Conservation (phyloP, 2,797 vertebrate genomes). For the Psittacula derbiana region DNA sequence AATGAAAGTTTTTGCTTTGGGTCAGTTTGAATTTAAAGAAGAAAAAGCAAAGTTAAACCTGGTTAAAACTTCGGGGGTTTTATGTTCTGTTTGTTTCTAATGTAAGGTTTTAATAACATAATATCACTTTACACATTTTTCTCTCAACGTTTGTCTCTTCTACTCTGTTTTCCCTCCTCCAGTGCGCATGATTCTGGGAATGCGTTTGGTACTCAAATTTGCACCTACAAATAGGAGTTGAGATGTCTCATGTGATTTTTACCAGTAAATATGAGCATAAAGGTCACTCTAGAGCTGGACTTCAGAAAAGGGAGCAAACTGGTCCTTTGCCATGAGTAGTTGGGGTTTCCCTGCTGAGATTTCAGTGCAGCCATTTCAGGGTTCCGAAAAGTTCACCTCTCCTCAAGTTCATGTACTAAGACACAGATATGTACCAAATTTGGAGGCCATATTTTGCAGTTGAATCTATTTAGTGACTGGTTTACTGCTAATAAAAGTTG, state of each 20-base stretch:
- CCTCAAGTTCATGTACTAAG: neutral
- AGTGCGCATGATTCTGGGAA: neutral
- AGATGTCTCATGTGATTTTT: neutral
- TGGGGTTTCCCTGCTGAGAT: neutral
- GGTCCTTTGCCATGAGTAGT: neutral
- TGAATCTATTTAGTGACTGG: neutral
- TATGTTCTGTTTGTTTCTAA: slow-evolving; percentile 66
- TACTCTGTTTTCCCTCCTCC: neutral
- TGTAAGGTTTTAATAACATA: slow-evolving; percentile 54
- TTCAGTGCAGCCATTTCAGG: neutral
- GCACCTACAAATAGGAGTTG: neutral
- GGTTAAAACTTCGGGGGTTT: slow-evolving; percentile 34
- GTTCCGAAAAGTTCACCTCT: neutral
- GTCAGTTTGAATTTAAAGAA: slow-evolving; percentile 69
- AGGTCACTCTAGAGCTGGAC: neutral
- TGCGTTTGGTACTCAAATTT: neutral
- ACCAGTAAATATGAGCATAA: neutral
- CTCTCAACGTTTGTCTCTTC: slow-evolving; percentile 20
- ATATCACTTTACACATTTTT: slow-evolving; percentile 44
- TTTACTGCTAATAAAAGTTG: neutral
- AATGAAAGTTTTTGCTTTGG: slow-evolving; percentile 78
- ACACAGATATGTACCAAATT: neutral
- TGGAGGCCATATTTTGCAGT: neutral
- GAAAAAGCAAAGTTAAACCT: slow-evolving; percentile 63
- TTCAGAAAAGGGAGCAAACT: neutral